These are phyloP conservation scores for Enteromius radiatus DNA, from an alignment of 2,797 vertebrate genomes.

Conservation along the genomic window DNA sequence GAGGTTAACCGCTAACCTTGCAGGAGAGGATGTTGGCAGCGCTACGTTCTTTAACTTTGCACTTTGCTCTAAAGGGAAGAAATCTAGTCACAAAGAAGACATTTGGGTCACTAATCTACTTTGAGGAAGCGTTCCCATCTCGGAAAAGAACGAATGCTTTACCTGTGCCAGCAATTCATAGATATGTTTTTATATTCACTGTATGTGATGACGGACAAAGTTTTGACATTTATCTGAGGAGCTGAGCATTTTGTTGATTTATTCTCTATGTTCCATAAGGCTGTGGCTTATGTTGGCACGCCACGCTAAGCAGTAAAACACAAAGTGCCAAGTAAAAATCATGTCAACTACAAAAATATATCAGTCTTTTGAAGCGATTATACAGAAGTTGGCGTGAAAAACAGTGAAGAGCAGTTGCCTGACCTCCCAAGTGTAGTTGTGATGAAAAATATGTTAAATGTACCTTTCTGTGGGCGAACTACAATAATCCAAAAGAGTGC, in stretches of 20 bases:
- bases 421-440: conserved; percentile 10
- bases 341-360: conserved; percentile 39
- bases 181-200: conserved; percentile 35
- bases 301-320: conserved; percentile 18
- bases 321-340: conserved; percentile 37
- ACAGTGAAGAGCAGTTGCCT: conserved; percentile 11
- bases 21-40: conserved; percentile 27
- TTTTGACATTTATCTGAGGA: conserved; percentile 41
- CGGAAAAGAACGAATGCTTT: conserved; percentile 38
- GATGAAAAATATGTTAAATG: conserved; percentile 15
- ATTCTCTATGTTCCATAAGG: conserved; percentile 38
- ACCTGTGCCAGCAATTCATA: conserved; percentile 24
- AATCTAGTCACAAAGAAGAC: conserved; percentile 30
- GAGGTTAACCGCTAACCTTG: conserved; percentile 45
- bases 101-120: conserved; percentile 20
- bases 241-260: conserved; percentile 54
- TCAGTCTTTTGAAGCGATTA: conserved; percentile 46
- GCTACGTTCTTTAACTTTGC: conserved; percentile 16
- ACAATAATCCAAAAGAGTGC: not conserved
- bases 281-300: conserved; percentile 36
- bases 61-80: conserved; percentile 23
- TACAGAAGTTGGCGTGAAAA: conserved; percentile 34
- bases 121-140: conserved; percentile 28
- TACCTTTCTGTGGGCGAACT: not conserved
- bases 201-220: conserved; percentile 32